phyloP scores from a whole-genome alignment of 1,140 invertebrate genomes.

The Drosophila sucinea region DNA sequence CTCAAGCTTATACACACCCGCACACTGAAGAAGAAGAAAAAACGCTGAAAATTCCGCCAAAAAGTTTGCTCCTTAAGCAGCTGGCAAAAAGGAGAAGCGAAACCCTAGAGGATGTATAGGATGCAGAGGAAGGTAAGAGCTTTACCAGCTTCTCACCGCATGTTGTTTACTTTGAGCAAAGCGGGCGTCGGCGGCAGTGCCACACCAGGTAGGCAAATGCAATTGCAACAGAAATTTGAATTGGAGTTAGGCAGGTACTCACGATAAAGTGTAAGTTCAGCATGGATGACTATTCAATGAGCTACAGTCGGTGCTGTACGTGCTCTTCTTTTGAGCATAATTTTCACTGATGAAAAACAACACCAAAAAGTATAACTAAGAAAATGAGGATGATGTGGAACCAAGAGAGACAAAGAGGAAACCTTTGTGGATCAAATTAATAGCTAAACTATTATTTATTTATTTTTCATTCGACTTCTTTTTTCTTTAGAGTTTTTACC shows the following conservation, averaged over 20 bases:
- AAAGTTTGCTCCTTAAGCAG: conserved; percentile 17
- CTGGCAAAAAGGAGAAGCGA: conserved; percentile 11
- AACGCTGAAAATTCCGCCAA: conserved; percentile 1
- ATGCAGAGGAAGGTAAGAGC: conserved; percentile 14
- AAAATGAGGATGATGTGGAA: too few species aligned
- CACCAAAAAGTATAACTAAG: too few species aligned
- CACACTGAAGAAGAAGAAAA: conserved; percentile 16
- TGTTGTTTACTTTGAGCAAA: conserved; percentile 53
- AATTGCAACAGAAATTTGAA: conserved; percentile 33
- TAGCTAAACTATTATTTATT: too few species aligned
- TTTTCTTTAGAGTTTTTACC: too few species aligned
- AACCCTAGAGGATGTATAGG: background rate
- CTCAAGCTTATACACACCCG: conserved; percentile 21
- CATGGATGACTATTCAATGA: conserved; percentile 13
- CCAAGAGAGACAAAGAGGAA: too few species aligned
- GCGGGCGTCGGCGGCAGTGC: conserved; percentile 10
- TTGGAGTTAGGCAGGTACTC: background rate
- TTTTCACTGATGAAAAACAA: too few species aligned
- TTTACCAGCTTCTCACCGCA: conserved; percentile 12
- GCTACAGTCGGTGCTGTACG: background rate
- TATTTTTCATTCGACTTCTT: too few species aligned
- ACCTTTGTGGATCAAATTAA: too few species aligned
- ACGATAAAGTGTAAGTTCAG: conserved; percentile 4
- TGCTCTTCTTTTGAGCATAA: too few species aligned
- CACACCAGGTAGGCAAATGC: conserved; percentile 43